phyloP scores from a whole-genome alignment of 2,113 vertebrate species.

The Hepsetus odoe region DNA sequence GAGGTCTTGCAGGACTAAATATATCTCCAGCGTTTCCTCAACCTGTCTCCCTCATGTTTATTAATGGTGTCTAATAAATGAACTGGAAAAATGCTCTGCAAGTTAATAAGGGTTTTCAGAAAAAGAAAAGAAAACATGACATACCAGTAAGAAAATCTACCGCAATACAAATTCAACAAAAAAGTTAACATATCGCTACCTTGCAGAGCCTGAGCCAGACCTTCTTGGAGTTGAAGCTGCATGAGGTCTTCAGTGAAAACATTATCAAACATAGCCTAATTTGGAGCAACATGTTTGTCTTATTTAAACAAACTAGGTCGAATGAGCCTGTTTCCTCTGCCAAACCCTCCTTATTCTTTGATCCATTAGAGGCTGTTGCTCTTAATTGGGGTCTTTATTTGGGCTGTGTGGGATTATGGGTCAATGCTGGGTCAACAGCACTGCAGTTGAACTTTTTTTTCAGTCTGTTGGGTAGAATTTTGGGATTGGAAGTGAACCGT shows the following conservation, averaged over 20 bases:
- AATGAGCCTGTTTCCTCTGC: conserved; percentile 13
- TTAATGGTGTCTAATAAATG: conserved; percentile 27
- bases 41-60: conserved; percentile 27
- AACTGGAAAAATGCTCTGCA: conserved; percentile 10
- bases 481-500: conserved; percentile 4
- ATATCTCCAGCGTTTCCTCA: conserved; percentile 38
- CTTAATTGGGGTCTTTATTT: conserved; percentile 49
- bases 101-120: background rate
- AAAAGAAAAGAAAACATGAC: conserved; percentile 3
- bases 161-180: background rate
- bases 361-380: conserved; percentile 16
- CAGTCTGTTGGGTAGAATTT: background rate
- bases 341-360: conserved; percentile 20
- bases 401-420: conserved; percentile 25
- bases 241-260: conserved; percentile 17
- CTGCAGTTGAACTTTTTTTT: conserved; percentile 48
- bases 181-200: background rate
- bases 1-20: conserved; percentile 1
- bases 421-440: conserved; percentile 51
- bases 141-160: background rate
- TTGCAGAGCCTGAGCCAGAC: background rate
- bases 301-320: background rate
- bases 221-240: background rate
- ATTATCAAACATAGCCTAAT: conserved; percentile 1
- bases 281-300: background rate